Percentiles rank a stretch among this genome's conserved stretches.
Conservation (phyloP, 2,113 vertebrate genomes). For the Scomber colias region DNA sequence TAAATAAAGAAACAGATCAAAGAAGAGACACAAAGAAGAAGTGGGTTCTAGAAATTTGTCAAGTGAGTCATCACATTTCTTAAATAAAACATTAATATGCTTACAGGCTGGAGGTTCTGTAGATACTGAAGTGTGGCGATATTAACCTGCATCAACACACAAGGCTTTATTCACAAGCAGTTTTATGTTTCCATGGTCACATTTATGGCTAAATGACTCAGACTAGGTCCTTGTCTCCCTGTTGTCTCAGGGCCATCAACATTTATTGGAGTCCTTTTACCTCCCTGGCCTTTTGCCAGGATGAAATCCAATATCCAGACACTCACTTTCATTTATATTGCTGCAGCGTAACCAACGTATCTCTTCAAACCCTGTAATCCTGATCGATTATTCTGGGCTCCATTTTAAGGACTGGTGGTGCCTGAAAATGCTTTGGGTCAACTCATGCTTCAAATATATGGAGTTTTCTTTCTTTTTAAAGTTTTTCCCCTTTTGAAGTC, state of each 20-base stretch:
- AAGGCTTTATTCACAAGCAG: not conserved
- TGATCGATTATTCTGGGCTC: slow-evolving; percentile 12
- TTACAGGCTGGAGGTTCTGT: not conserved
- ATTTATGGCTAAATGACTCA: slow-evolving; percentile 62
- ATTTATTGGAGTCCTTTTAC: slow-evolving; percentile 52
- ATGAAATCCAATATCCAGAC: slow-evolving; percentile 47
- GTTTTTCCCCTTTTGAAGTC: too few species aligned
- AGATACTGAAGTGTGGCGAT: not conserved
- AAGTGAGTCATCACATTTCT: not conserved
- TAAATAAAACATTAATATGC: not conserved
- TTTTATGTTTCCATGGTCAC: slow-evolving; percentile 49
- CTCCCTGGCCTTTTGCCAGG: slow-evolving; percentile 29
- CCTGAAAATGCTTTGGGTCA: not conserved
- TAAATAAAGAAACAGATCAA: too few species aligned
- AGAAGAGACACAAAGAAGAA: too few species aligned
- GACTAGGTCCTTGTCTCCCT: slow-evolving; percentile 12
- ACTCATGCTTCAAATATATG: not conserved
- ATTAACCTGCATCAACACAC: not conserved
- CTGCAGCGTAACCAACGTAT: slow-evolving; percentile 7
- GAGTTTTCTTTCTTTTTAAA: not conserved
- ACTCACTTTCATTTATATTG: slow-evolving; percentile 27
- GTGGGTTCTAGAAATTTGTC: too few species aligned
- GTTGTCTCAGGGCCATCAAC: not conserved
- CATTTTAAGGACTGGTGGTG: not conserved
- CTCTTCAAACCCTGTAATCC: not conserved